A percentile compares a stretch with the other conserved stretches of the same genome.
Conservation (phyloP, 2,797 vertebrate species). For the Gymnoscopelus microlampas region DNA sequence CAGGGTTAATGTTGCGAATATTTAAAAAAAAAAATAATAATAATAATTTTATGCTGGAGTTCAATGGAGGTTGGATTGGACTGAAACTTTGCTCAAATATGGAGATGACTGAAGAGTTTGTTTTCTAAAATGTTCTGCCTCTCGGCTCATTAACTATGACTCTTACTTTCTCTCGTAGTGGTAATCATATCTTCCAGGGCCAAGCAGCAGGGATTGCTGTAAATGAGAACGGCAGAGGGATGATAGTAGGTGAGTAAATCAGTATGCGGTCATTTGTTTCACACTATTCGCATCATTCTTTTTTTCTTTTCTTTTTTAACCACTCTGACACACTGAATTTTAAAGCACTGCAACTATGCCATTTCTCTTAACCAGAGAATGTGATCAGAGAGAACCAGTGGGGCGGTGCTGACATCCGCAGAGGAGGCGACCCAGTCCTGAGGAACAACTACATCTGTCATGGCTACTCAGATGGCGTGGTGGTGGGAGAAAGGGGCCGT, state of each 20-base stretch:
- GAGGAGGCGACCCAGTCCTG: conserved; percentile 88
- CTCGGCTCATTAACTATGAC: background rate
- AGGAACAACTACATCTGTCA: conserved; percentile 92
- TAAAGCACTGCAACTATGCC: background rate
- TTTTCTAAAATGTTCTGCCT: background rate
- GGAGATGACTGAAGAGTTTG: too few relatives aligned
- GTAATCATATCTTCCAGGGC: conserved; percentile 95
- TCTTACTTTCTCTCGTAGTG: conserved; percentile 70
- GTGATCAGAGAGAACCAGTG: conserved; percentile 93
- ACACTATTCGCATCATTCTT: conserved; percentile 3
- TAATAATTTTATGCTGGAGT: too few relatives aligned
- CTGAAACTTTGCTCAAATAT: too few relatives aligned
- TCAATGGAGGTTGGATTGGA: too few relatives aligned
- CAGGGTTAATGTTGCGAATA: too few relatives aligned
- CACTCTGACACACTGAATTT: background rate
- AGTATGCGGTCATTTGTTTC: background rate
- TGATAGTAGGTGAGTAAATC: conserved; percentile 85
- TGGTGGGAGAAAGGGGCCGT: conserved; percentile 89
- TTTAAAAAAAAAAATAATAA: too few relatives aligned
- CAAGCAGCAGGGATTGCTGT: conserved; percentile 93
- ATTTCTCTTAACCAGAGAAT: conserved; percentile 79
- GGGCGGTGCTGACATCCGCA: conserved; percentile 91
- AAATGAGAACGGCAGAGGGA: conserved; percentile 92
- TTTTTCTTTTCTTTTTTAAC: background rate
- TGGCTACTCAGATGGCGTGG: conserved; percentile 90